Evolutionary conservation across 2,888 invertebrate species (phyloP).

Genomic region (Diaphora mendica): DNA sequence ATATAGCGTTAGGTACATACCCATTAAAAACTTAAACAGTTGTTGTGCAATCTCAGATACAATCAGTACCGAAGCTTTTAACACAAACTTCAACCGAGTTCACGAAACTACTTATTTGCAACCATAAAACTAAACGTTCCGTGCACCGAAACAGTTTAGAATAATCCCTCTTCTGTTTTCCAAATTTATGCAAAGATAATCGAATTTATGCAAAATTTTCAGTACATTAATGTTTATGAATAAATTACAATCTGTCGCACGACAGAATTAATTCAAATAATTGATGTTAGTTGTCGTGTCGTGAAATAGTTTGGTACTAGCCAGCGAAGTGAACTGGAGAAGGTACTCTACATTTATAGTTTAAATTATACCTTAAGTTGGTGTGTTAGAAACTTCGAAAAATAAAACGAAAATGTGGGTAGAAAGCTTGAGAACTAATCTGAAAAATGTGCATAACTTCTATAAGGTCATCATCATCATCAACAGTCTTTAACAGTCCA

Average conservation of each 20-base stretch:
- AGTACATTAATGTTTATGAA: conserved; percentile 37
- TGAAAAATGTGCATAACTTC: too few relatives aligned
- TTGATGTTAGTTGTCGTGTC: conserved; percentile 19
- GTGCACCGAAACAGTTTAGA: conserved; percentile 67
- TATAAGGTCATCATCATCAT: too few relatives aligned
- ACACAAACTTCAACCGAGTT: conserved; percentile 55
- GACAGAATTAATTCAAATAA: conserved; percentile 27
- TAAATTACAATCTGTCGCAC: conserved; percentile 46
- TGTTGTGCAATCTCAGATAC: conserved; percentile 48
- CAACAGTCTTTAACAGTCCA: too few relatives aligned
- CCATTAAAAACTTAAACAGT: conserved; percentile 39
- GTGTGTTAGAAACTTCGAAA: not conserved
- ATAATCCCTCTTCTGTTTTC: conserved; percentile 32
- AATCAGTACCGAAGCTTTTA: conserved; percentile 58
- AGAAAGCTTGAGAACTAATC: not conserved
- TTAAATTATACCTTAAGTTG: not conserved
- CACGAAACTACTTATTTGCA: conserved; percentile 73
- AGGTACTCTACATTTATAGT: conserved; percentile 8
- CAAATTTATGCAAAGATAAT: conserved; percentile 64
- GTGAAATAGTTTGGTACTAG: conserved; percentile 4
- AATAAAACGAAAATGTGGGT: not conserved
- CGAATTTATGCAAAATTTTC: conserved; percentile 50
- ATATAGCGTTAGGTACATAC: conserved; percentile 21
- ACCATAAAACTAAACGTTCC: conserved; percentile 70
- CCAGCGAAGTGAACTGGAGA: not conserved